Evolutionary conservation across 2,113 vertebrate species (phyloP).

Genomic region (Pedionomus torquatus): DNA sequence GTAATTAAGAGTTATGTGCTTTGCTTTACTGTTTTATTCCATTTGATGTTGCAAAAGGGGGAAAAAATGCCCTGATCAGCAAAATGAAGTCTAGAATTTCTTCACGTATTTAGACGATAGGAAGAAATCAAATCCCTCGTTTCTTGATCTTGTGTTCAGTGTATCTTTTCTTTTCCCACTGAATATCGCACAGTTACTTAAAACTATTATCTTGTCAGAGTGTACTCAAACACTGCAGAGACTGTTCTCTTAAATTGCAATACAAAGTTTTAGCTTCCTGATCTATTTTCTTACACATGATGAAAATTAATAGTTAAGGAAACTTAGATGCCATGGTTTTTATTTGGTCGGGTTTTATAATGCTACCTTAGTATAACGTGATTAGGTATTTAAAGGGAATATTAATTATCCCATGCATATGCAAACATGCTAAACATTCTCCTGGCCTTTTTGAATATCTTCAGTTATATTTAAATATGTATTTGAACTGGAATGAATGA

Average conservation of each 20-base stretch:
- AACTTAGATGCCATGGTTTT: background rate
- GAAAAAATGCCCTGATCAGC: background rate
- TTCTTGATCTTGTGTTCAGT: background rate
- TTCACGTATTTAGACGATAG: background rate
- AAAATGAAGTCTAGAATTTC: background rate
- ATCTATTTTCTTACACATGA: background rate
- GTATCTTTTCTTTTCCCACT: background rate
- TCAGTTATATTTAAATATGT: background rate
- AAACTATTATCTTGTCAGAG: background rate
- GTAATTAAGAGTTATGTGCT: background rate
- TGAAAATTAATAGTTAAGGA: background rate
- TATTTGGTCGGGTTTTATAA: background rate
- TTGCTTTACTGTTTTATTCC: slow-evolving; percentile 5
- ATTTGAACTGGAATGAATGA: background rate
- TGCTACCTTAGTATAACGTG: background rate
- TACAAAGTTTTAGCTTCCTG: background rate
- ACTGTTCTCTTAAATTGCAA: background rate
- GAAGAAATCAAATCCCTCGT: background rate
- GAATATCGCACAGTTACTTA: background rate
- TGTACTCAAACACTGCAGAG: background rate
- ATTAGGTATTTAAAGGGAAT: background rate
- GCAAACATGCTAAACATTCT: background rate
- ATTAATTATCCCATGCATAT: background rate
- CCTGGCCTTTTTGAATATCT: background rate
- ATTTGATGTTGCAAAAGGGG: background rate